These are phyloP conservation scores for Galeopterus variegatus DNA, from an alignment of 2,113 vertebrate species.

Conservation along the genomic window DNA sequence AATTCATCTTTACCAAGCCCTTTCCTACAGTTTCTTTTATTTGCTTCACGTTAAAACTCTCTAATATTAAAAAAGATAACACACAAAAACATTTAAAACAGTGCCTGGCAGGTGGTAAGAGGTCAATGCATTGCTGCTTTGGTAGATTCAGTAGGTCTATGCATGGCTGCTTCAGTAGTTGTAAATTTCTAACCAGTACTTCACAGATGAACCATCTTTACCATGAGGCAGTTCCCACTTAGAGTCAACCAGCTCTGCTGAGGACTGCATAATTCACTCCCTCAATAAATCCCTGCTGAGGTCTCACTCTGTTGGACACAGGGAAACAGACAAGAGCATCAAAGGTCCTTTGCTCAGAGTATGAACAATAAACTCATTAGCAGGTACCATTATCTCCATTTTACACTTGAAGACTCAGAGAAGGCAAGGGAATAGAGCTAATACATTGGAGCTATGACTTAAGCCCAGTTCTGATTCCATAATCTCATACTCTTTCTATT, in stretches of 20 bases:
- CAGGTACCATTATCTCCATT: conserved; percentile 19
- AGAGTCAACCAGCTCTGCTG: conserved; percentile 25
- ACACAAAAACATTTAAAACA: not conserved
- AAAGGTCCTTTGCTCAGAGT: not conserved
- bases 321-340: not conserved
- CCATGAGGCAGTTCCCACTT: not conserved
- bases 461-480: conserved; percentile 2
- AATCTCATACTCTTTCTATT: not conserved
- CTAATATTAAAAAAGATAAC: conserved; percentile 46
- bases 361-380: not conserved
- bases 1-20: conserved; percentile 1
- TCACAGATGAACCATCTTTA: conserved; percentile 63
- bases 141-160: not conserved
- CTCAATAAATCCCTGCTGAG: not conserved
- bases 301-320: not conserved
- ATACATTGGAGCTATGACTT: not conserved
- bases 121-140: not conserved
- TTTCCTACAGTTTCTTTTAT: not conserved
- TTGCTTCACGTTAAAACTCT: conserved; percentile 58
- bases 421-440: not conserved
- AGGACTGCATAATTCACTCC: conserved; percentile 26
- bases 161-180: not conserved
- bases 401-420: not conserved
- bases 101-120: not conserved
- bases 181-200: conserved; percentile 23